Percentiles rank a stretch among this genome's conserved stretches.
These are phyloP conservation scores for Pygmarrhopalites habei DNA, from an alignment of 1,140 invertebrate species.

Conservation along the genomic window DNA sequence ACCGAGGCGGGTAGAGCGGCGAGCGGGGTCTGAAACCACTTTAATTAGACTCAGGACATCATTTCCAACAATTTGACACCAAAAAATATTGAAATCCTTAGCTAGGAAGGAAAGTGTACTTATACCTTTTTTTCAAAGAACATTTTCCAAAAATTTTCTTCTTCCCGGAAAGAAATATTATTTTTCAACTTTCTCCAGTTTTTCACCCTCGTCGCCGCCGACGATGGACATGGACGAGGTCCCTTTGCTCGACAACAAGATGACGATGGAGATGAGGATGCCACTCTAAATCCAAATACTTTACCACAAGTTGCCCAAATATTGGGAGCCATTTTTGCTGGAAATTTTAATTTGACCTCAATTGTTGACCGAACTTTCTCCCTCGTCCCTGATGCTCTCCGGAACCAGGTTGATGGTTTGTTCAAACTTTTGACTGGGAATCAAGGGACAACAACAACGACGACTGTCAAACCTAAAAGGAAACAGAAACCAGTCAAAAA, in stretches of 20 bases:
- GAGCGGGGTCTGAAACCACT: no score
- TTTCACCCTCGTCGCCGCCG: conserved; percentile 23
- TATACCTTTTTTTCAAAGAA: no score
- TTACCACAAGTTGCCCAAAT: conserved; percentile 39
- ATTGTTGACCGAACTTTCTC: conserved; percentile 32
- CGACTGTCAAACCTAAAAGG: not conserved
- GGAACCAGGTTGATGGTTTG: conserved; percentile 31
- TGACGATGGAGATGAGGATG: conserved; percentile 19
- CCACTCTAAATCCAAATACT: conserved; percentile 26
- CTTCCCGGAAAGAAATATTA: no score
- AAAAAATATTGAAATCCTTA: no score
- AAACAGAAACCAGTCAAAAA: not conserved
- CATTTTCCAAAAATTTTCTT: no score
- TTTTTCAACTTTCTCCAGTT: no score
- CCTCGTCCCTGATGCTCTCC: conserved; percentile 30
- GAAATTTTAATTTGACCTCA: conserved; percentile 35
- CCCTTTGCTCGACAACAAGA: conserved; percentile 15
- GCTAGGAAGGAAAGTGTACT: no score
- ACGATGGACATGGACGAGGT: conserved; percentile 9
- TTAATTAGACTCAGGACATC: no score
- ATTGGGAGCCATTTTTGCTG: conserved; percentile 38
- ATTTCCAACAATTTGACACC: no score
- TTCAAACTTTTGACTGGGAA: conserved; percentile 32
- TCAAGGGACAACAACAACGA: not conserved
- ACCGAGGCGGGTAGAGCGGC: no score